Conservation (phyloP, 2,113 vertebrate species). For the Chloebia gouldiae region DNA sequence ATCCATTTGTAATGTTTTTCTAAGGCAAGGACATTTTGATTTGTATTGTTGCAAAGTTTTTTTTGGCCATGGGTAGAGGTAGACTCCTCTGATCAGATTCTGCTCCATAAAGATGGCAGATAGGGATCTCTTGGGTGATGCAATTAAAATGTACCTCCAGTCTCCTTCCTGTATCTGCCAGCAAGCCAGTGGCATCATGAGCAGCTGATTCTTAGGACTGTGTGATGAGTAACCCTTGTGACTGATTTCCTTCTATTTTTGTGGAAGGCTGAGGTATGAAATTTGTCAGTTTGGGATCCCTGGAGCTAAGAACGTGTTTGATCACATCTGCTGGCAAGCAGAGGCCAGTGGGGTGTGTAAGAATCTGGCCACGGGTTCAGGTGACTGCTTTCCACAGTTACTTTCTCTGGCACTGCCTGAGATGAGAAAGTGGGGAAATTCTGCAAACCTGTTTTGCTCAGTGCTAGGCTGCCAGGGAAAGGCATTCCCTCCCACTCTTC, state of each 20-base stretch:
- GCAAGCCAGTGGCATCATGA: not conserved
- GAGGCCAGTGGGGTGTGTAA: not conserved
- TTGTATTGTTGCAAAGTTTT: not conserved
- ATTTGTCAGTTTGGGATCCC: not conserved
- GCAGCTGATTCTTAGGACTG: not conserved
- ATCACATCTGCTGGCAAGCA: not conserved
- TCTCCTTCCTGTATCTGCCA: not conserved
- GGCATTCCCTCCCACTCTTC: not conserved
- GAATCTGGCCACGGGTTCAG: not conserved
- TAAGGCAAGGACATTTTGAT: not conserved
- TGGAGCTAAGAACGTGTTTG: not conserved
- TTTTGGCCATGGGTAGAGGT: not conserved
- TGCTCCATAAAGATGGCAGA: not conserved
- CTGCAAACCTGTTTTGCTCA: not conserved
- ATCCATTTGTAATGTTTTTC: not conserved
- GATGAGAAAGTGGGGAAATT: not conserved
- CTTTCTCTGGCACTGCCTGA: not conserved
- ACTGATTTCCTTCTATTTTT: not conserved
- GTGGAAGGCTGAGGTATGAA: not conserved
- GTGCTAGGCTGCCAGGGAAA: not conserved
- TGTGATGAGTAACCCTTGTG: not conserved
- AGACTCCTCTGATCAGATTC: not conserved
- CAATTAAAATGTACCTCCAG: not conserved
- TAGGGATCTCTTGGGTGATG: not conserved
- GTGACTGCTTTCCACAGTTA: not conserved